Evolutionary conservation across 1,140 invertebrate genomes (phyloP).

Genomic region (Dinothrombium tinctorium): DNA sequence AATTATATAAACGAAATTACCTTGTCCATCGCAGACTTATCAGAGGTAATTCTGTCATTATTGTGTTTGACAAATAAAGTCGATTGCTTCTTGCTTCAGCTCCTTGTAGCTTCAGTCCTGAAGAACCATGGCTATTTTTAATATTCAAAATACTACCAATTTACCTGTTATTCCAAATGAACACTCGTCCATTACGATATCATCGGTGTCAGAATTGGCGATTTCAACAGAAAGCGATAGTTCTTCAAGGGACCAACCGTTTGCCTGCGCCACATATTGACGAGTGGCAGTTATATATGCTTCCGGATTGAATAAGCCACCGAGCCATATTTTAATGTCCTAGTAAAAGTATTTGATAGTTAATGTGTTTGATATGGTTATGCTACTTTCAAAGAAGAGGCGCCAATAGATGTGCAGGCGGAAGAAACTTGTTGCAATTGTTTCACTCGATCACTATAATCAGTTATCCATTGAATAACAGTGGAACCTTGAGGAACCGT

Average conservation of each 20-base stretch:
- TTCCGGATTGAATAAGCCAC: conserved; percentile 87
- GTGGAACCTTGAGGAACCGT: conserved; percentile 82
- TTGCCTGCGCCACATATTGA: conserved; percentile 77
- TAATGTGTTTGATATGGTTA: conserved; percentile 2
- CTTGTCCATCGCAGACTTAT: conserved; percentile 54
- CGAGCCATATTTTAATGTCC: conserved; percentile 81
- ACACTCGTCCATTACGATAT: conserved; percentile 34
- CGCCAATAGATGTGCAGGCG: conserved; percentile 56
- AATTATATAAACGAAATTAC: background rate
- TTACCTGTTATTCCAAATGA: conserved; percentile 50
- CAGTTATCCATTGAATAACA: conserved; percentile 95
- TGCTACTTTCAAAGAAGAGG: conserved; percentile 64
- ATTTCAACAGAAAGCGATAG: conserved; percentile 65
- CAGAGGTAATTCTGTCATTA: conserved; percentile 73
- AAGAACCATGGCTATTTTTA: conserved; percentile 2
- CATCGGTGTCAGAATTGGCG: conserved; percentile 27
- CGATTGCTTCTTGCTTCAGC: conserved; percentile 75
- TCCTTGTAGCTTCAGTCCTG: conserved; percentile 76
- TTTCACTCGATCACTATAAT: conserved; percentile 78
- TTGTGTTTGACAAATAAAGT: conserved; percentile 67
- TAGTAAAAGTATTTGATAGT: conserved; percentile 23
- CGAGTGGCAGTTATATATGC: conserved; percentile 96
- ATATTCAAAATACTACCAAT: conserved; percentile 4
- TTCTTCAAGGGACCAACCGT: conserved; percentile 69
- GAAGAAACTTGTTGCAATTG: conserved; percentile 66